phyloP scores from a whole-genome alignment of 1,140 invertebrate species.

The Alviniconcha marisindica region DNA sequence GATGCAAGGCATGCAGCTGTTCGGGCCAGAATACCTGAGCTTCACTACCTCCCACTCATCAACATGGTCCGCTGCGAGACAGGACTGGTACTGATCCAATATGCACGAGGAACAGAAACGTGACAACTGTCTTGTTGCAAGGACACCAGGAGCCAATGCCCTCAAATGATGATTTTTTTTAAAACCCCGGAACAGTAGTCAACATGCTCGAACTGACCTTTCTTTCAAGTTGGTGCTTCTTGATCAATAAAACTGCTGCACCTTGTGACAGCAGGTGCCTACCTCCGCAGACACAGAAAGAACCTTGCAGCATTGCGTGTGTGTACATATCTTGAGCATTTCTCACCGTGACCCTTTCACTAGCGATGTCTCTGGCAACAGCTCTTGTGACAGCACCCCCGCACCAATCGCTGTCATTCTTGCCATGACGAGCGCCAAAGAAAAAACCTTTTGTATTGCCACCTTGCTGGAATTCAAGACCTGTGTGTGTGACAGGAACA shows the following conservation, averaged over 20 bases:
- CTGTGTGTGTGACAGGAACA: background rate
- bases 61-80: background rate
- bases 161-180: background rate
- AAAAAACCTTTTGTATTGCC: background rate
- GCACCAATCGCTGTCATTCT: background rate
- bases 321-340: background rate
- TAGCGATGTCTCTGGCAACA: background rate
- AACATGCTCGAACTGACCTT: background rate
- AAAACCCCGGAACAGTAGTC: background rate
- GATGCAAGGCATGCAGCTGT: no score
- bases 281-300: background rate
- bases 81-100: background rate
- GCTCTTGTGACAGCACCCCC: background rate
- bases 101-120: background rate
- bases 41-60: no score
- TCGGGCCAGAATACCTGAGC: no score
- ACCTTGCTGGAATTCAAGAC: background rate
- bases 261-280: background rate
- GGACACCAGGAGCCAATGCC: background rate
- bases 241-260: background rate
- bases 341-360: background rate
- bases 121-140: background rate
- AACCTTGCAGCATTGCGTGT: background rate
- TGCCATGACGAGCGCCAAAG: slow-evolving; percentile 3
- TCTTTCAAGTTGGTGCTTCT: background rate